Percentiles rank a stretch among this genome's conserved stretches.
Conservation (phyloP, 2,888 invertebrate species). For the Neria commutata region DNA sequence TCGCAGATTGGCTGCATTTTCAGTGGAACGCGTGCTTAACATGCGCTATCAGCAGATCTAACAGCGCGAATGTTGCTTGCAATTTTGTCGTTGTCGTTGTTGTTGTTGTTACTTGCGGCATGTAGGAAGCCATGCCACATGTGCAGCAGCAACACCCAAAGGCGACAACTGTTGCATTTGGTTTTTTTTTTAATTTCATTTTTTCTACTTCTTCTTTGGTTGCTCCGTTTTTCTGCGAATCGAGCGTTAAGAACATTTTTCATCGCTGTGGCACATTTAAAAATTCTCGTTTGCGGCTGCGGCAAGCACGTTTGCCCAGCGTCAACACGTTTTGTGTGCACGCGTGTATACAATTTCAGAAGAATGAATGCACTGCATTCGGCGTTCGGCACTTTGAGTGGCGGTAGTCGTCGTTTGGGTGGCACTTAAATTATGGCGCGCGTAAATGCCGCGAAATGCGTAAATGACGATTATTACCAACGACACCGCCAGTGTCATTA, state of each 20-base stretch:
- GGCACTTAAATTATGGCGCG: background rate
- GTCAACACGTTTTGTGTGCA: background rate
- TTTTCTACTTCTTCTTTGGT: conserved; percentile 11
- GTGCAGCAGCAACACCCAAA: conserved; percentile 10
- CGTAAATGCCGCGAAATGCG: too few relatives aligned
- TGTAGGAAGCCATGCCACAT: background rate
- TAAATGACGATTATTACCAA: too few relatives aligned
- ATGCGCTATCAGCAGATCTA: background rate
- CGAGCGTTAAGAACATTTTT: conserved; percentile 14
- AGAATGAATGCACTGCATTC: conserved; percentile 13
- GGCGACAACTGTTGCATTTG: conserved; percentile 32
- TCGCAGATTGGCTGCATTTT: too few relatives aligned
- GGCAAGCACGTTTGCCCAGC: too few relatives aligned
- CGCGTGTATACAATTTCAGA: conserved; percentile 4
- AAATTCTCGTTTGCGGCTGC: too few relatives aligned
- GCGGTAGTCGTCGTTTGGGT: background rate
- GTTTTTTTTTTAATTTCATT: conserved; percentile 2
- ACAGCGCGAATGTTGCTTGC: background rate
- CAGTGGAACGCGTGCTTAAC: background rate
- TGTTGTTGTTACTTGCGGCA: background rate
- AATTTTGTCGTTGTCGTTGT: background rate
- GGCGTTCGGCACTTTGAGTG: background rate
- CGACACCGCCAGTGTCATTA: too few relatives aligned
- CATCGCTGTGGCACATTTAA: background rate
- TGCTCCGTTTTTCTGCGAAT: conserved; percentile 16